These are phyloP conservation scores for Coregonus sp. DNA, from an alignment of 2,797 vertebrate species.

Conservation along the genomic window DNA sequence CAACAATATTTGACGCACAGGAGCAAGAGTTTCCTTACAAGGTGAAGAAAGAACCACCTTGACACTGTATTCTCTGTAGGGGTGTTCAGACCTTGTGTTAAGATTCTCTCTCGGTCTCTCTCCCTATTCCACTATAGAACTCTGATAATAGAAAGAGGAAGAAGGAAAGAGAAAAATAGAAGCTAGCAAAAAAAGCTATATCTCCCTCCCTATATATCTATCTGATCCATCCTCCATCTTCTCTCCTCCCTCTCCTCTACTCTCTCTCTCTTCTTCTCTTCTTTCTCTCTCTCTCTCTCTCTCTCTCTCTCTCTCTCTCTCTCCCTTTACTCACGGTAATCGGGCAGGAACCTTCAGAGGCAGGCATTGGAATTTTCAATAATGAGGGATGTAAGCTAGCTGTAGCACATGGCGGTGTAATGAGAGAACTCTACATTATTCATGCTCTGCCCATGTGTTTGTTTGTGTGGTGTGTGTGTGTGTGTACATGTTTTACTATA, in stretches of 20 bases:
- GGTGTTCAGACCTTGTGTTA: neutral
- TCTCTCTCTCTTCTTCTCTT: neutral
- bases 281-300: too few species aligned
- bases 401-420: constrained; percentile 47
- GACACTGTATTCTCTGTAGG: neutral
- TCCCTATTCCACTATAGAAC: neutral
- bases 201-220: too few species aligned
- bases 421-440: constrained; percentile 68
- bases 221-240: too few species aligned
- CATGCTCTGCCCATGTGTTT: constrained; percentile 54
- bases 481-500: constrained; percentile 13
- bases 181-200: too few species aligned
- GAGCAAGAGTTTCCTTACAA: neutral
- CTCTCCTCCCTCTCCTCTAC: neutral
- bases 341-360: too few species aligned
- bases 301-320: constrained; percentile 22
- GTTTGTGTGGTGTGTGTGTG: constrained; percentile 1
- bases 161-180: too few species aligned
- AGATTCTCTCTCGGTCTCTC: neutral
- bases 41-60: neutral
- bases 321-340: constrained; percentile 25
- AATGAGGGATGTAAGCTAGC: constrained; percentile 55
- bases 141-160: too few species aligned
- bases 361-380: too few species aligned
- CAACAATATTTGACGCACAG: neutral